These are phyloP conservation scores for Lycodopsis pacificus DNA, from an alignment of 2,797 vertebrate species.

Conservation along the genomic window DNA sequence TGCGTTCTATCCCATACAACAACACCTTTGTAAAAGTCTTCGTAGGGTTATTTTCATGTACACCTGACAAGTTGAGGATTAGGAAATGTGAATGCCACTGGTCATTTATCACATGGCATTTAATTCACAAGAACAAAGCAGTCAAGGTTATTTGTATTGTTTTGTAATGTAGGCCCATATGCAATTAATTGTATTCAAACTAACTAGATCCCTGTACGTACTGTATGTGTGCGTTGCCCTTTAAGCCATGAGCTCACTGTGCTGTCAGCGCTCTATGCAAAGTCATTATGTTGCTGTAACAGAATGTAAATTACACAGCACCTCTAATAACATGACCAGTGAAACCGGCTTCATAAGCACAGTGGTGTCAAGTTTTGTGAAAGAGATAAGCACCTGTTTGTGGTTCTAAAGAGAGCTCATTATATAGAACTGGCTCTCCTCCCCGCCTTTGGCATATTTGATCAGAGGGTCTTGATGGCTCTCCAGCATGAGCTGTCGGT, in stretches of 20 bases:
- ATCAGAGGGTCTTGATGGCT: slow-evolving; percentile 36
- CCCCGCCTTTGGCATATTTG: slow-evolving; percentile 25
- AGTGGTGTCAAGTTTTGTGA: slow-evolving; percentile 15
- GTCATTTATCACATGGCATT: background rate
- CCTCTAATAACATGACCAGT: slow-evolving; percentile 31
- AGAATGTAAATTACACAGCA: slow-evolving; percentile 16
- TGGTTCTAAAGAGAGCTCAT: slow-evolving; percentile 39
- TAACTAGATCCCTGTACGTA: background rate
- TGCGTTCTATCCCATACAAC: background rate
- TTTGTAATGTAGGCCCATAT: background rate
- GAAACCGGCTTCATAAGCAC: slow-evolving; percentile 17
- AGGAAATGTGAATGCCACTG: background rate
- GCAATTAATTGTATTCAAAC: slow-evolving; percentile 1
- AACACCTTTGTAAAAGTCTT: background rate
- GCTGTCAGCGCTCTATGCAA: background rate
- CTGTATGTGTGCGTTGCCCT: background rate
- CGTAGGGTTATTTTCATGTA: background rate
- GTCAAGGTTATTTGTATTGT: background rate
- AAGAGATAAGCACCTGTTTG: slow-evolving; percentile 40
- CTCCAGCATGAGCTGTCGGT: slow-evolving; percentile 21
- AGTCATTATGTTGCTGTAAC: background rate
- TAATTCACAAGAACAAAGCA: background rate
- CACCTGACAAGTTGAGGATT: slow-evolving; percentile 1
- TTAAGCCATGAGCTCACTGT: background rate
- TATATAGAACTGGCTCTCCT: slow-evolving; percentile 21